Evolutionary conservation across 2,888 invertebrate genomes (phyloP), one percentile per base, ranked within the genome.

Genomic region (Argyra leucocephala): DNA sequence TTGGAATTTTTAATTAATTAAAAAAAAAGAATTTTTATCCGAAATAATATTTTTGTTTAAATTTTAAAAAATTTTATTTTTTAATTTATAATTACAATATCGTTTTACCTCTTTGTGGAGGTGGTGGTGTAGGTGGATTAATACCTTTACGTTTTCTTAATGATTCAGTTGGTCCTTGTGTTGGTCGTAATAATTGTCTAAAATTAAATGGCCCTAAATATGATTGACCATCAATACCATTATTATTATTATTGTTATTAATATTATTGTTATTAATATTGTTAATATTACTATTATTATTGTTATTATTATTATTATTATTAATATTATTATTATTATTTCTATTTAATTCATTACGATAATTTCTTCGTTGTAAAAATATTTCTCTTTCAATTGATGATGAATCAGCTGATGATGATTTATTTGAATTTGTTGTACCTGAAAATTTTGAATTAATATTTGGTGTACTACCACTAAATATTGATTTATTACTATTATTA

Each of bases 121-220:
- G 69, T 6, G 69, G 82, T 81, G 69, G 81, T 80, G 71, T 81
- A 79, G 37, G 79, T 78, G 2, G 81, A 64, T 79, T 81, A 3
- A 80, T 78, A 0, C 84, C 84, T 76, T 86, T 86, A 22, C 86
- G 80, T 73, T 87, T 87, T 23, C 87, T 81, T 63, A 88, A 78
- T 61, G 88, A 87, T 70, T 88, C 88, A 0, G 88, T 88, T 0
- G 88, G 88, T 2, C 86, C 84, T 66, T 85, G 79, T 1, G 87
- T 87, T 0, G 87, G 87, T 68, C 86, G 78, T 3, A 88, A 75
- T 18, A 88, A 75, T 71, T 86, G 85, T 62, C 87, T 82, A 73
- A 88, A 88, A 71, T 88, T 84, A 74, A 86, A 88, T 0, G 87
- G 87, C 0, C 88, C 87, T 61, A 83, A 83, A 12, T 82, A 82